Evolutionary conservation across 2,888 invertebrate species (phyloP).

Genomic region (Bhutanitis thaidina): DNA sequence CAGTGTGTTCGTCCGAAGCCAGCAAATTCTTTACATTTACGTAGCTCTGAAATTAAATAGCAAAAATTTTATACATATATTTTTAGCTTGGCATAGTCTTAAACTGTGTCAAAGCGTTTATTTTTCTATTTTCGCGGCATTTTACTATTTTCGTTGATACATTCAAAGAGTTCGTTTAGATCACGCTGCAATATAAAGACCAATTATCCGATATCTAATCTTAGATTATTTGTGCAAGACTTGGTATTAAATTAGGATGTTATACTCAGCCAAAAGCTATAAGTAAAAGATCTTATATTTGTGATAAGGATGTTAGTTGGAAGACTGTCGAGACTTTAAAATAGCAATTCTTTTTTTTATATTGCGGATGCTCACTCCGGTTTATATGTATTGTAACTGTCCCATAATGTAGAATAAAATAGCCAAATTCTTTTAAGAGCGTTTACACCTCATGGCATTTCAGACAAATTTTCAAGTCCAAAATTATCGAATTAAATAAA

Average conservation of each 20-base stretch:
- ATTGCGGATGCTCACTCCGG: too few relatives aligned
- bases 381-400: too few relatives aligned
- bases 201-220: constrained; percentile 9
- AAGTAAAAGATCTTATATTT: not conserved
- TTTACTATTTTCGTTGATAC: not conserved
- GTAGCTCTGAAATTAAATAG: not conserved
- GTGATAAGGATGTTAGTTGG: not conserved
- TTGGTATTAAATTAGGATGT: not conserved
- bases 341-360: too few relatives aligned
- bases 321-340: too few relatives aligned
- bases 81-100: not conserved
- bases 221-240: constrained; percentile 7
- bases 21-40: too few relatives aligned
- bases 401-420: too few relatives aligned
- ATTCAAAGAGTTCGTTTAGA: constrained; percentile 3
- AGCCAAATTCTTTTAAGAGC: too few relatives aligned
- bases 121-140: constrained; percentile 4
- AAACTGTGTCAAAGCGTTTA: constrained; percentile 9
- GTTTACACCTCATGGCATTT: too few relatives aligned
- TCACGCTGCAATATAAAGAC: constrained; percentile 7
- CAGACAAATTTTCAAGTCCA: too few relatives aligned
- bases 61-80: too few relatives aligned
- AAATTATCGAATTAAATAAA: too few relatives aligned
- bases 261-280: constrained; percentile 6
- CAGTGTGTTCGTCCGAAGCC: too few relatives aligned